Base-by-base conservation (phyloP, 2,888 invertebrate species). In the Nymphalis polychloros region DNA sequence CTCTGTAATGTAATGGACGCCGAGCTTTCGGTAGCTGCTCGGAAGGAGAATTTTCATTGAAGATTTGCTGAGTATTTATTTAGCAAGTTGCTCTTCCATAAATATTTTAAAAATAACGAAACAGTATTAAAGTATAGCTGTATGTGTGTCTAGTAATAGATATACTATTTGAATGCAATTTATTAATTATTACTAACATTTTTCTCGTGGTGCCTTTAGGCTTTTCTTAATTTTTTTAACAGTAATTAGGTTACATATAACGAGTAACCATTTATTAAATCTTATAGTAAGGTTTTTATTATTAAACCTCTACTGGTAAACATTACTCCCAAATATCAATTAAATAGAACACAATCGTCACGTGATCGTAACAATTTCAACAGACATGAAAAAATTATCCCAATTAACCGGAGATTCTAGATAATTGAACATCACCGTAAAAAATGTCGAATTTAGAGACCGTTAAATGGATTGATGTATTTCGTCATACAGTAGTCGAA, bases 1-100 rank as follows among this genome's bases (percentile, higher is more conserved):
- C 87, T 88, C 90, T 86, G 87, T 86, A 90, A 90, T 86, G 87
- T 84, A 89, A 90, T 87, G 86, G 83, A 86, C 83, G 86, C 57
- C 13, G 57, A 57, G 41, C 81, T 76, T 89, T 88, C 89, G 86
- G 90, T 91, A 92, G 92, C 90, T 74, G 65, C 48, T 66, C 63
- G 63, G 69, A 55, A 84, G 84, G 80, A 85, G 78, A 85, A 86
- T 87, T 84, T 81, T 83, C 86, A 90, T 90, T 90, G 83, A 89
- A 81, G 79, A 79, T 79, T 81, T 72, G 79, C 73, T 74, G 68
- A 64, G 62, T 64, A 70, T 70, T 63, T 41, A 59, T 63, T 67
- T 13, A 41, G 10, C 13, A 41, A 10, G 41, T 13, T 41, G 41
- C 41, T 41, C 41, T 41, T 10, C 41, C 13, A 4, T 41, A 13